phyloP scores from a whole-genome alignment of 1,140 invertebrate species.

The Bursaphelenchus mucronatus region DNA sequence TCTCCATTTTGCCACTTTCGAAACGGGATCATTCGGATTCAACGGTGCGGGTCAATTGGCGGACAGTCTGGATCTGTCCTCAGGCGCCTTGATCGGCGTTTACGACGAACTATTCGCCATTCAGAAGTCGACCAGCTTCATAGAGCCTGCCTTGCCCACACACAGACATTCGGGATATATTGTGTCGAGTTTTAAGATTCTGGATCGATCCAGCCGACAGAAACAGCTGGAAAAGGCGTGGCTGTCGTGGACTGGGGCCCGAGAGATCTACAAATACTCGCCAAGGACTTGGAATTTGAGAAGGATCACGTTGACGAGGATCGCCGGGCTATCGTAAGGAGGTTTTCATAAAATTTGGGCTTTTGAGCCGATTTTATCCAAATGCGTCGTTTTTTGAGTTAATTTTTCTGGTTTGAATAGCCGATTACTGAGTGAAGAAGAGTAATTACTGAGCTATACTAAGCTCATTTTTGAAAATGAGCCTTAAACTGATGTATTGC shows the following conservation, averaged over 20 bases:
- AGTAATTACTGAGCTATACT: background rate
- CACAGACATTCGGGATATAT: conserved; percentile 51
- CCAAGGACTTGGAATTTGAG: conserved; percentile 54
- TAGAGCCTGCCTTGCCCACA: conserved; percentile 36
- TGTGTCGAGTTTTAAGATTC: conserved; percentile 49
- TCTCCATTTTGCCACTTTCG: conserved; percentile 45
- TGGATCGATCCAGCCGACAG: conserved; percentile 28
- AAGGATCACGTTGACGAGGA: conserved; percentile 44
- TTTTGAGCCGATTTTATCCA: conserved; percentile 21
- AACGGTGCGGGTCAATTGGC: conserved; percentile 16
- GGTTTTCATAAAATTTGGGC: background rate
- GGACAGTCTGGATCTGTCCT: conserved; percentile 1
- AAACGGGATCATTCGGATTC: conserved; percentile 18
- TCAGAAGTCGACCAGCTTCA: conserved; percentile 36
- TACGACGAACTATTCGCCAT: conserved; percentile 55
- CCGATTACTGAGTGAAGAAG: background rate
- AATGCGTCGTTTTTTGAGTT: background rate
- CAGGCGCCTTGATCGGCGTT: conserved; percentile 27
- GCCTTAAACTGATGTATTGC: background rate
- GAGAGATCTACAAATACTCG: conserved; percentile 58
- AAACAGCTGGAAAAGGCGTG: conserved; percentile 48
- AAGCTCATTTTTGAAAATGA: conserved; percentile 2
- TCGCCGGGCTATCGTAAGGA: background rate
- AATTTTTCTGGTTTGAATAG: background rate
- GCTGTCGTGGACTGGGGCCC: conserved; percentile 54